Base-by-base conservation (phyloP, 1,140 invertebrate species). In the Mycetomoellerius zeteki region DNA sequence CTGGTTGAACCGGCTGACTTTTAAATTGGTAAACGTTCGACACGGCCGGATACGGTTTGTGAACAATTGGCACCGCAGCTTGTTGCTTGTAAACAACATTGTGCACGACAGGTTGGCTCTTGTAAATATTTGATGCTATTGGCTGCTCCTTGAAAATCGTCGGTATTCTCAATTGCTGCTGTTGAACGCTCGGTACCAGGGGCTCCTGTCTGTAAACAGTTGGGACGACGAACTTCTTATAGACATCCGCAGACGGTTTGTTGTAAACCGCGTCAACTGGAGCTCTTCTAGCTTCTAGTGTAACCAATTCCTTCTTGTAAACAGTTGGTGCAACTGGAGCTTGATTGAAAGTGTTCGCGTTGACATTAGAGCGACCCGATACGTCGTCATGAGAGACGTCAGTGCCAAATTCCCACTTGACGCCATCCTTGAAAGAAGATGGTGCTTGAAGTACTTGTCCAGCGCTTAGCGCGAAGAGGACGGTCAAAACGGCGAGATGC, bases 381-480 rank as follows among this genome's bases (percentile, higher is more conserved):
- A 21, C 1, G 37, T 69, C 47, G 27, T 2, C 58, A 14, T 12
- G 21, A 54, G 24, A 27, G 30, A 27, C 37, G 21, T 43, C 37
- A 8, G 50, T 30, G 12, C 50, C 71, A 8, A 88, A 50, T 43
- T 30, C 19, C 86, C 86, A 88, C n/a, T 86, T 88, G 75, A 65
- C 5, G 30, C 86, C 73, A 16, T 73, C 33, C 7, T n/a, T n/a
- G 54, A 30, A 86, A 21, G 43, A 60, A 12, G 82, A 88, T 8
- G 56, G 65, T 52, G 37, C 8, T 33, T 33, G 43, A 12, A 64
- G 16, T 8, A 69, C 14, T 33, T 37, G 73, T 0, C 69, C 75
- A 14, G 84, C 24, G 30, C 47, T 33, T 7, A 60, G 47, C 27
- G 50, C 37, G 8, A 69, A 27, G 16, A 54, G 33, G n/a, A 30